Percentiles rank a stretch among this genome's conserved stretches.
These are phyloP conservation scores for Ruditapes philippinarum DNA, from an alignment of 1,140 invertebrate species.

Conservation along the genomic window DNA sequence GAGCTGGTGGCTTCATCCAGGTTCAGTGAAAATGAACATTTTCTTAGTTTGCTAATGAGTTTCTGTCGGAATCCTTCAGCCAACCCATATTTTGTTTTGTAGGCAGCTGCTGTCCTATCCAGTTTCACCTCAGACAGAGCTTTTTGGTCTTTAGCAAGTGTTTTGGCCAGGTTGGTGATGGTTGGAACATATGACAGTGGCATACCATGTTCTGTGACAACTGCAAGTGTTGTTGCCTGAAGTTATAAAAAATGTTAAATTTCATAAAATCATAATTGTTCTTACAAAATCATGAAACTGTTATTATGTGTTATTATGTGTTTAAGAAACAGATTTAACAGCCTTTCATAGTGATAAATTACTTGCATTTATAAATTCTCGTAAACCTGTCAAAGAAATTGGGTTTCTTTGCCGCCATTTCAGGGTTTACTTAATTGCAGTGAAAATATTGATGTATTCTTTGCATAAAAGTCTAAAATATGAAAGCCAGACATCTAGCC, in stretches of 20 bases:
- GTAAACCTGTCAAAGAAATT: not conserved
- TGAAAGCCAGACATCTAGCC: too few relatives aligned
- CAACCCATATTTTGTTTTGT: conserved; percentile 42
- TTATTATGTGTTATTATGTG: too few relatives aligned
- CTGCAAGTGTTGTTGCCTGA: conserved; percentile 15
- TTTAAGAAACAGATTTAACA: not conserved
- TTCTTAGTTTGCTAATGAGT: not conserved
- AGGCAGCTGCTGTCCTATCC: conserved; percentile 18
- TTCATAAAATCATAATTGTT: not conserved
- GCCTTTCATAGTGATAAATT: too few relatives aligned
- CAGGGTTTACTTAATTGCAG: too few relatives aligned
- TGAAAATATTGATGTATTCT: too few relatives aligned
- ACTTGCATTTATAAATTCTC: not conserved
- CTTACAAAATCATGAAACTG: not conserved
- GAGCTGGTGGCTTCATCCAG: conserved; percentile 41
- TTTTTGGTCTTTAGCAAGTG: conserved; percentile 12
- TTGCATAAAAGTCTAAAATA: too few relatives aligned
- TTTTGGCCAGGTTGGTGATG: conserved; percentile 13
- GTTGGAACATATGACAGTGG: not conserved
- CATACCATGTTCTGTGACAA: conserved; percentile 6
- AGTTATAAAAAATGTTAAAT: not conserved
- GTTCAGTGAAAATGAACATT: conserved; percentile 32
- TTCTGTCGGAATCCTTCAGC: not conserved
- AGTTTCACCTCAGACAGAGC: not conserved
- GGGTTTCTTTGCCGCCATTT: not conserved